A percentile compares a stretch with the other conserved stretches of the same genome.
phyloP scores from a whole-genome alignment of 1,140 invertebrate genomes.

The Trypoxylus dichotomus region DNA sequence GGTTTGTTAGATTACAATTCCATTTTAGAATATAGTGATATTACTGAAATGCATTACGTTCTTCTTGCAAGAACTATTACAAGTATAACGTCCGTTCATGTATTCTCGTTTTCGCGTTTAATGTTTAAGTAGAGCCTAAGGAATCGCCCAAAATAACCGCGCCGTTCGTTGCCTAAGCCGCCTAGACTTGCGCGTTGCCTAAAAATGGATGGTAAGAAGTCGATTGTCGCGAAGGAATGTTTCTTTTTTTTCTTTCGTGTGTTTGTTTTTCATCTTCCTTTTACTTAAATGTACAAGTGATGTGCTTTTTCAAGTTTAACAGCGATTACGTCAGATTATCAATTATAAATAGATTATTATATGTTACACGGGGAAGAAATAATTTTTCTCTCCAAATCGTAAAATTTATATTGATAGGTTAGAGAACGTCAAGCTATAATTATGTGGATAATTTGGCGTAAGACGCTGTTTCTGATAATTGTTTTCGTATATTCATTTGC shows the following conservation, averaged over 20 bases:
- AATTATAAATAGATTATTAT: not conserved
- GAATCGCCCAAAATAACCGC: no score
- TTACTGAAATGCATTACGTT: not conserved
- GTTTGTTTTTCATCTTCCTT: constrained; percentile 3
- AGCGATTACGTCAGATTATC: not conserved
- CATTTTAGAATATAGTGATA: no score
- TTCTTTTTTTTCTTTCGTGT: not conserved
- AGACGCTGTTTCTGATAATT: not conserved
- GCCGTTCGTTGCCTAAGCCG: not conserved
- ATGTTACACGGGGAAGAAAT: no score
- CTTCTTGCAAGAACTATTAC: no score
- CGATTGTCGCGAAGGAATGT: constrained; percentile 11
- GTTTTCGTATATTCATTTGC: not conserved
- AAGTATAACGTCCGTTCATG: no score
- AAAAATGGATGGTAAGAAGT: not conserved
- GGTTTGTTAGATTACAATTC: not conserved
- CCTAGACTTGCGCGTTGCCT: not conserved
- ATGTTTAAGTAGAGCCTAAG: no score
- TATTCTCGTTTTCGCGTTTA: no score
- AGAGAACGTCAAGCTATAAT: no score
- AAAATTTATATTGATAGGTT: no score
- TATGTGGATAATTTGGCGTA: not conserved
- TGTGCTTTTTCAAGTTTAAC: not conserved
- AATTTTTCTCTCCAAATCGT: no score
- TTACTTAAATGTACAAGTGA: constrained; percentile 13